Conservation (phyloP, 2,888 invertebrate species). For the Drosophila multiciliata region DNA sequence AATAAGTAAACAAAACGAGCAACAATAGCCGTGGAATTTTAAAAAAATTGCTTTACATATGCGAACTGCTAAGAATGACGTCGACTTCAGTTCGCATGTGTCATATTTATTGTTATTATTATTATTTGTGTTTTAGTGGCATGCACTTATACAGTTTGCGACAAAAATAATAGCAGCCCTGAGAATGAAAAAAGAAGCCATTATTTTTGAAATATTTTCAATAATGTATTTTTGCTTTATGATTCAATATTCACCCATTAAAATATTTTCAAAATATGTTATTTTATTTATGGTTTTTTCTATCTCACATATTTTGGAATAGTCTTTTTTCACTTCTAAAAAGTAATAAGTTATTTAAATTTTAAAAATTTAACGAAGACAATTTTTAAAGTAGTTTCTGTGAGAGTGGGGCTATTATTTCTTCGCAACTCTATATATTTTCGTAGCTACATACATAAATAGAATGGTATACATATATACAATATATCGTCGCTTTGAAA, state of each 20-base stretch:
- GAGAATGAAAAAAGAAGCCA: background rate
- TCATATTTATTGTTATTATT: background rate
- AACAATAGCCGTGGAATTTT: slow-evolving; percentile 57
- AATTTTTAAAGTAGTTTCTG: background rate
- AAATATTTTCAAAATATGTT: background rate
- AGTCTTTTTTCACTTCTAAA: background rate
- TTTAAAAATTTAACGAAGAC: background rate
- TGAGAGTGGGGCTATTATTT: background rate
- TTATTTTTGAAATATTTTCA: background rate
- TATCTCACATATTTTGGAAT: background rate
- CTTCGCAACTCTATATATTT: background rate
- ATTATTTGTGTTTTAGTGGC: background rate
- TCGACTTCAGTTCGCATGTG: slow-evolving; percentile 12
- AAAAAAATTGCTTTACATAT: slow-evolving; percentile 60
- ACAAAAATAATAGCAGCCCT: background rate
- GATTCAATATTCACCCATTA: background rate
- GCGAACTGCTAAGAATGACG: slow-evolving; percentile 12
- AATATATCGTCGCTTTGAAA: slow-evolving; percentile 7
- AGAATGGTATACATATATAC: slow-evolving; percentile 2
- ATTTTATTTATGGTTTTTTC: background rate
- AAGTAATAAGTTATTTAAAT: background rate
- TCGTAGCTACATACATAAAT: background rate
- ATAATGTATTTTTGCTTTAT: background rate
- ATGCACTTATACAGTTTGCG: background rate
- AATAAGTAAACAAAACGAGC: slow-evolving; percentile 32